Conservation (phyloP, 2,113 vertebrate genomes). For the Asarcornis scutulata region DNA sequence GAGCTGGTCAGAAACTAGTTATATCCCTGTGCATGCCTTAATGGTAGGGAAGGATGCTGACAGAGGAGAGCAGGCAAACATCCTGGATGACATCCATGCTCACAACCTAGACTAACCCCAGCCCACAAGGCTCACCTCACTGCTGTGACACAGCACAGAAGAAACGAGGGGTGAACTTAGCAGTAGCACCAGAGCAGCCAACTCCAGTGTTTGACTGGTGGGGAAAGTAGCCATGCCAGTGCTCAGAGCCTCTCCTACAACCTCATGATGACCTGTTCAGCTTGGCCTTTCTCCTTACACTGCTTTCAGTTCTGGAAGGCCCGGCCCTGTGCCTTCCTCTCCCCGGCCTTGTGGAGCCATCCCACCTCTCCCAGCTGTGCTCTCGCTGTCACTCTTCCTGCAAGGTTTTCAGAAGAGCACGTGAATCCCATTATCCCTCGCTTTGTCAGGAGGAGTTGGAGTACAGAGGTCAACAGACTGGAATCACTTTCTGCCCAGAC, state of each 20-base stretch:
- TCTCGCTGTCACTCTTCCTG: background rate
- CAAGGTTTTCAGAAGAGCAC: background rate
- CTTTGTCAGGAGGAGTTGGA: background rate
- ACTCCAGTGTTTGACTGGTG: background rate
- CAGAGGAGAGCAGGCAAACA: background rate
- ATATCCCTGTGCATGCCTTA: background rate
- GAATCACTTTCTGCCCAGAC: conserved; percentile 5
- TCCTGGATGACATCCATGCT: background rate
- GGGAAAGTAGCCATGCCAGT: background rate
- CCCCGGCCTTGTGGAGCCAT: background rate
- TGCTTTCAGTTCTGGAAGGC: background rate
- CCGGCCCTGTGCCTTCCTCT: background rate
- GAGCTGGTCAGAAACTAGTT: background rate
- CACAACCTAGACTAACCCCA: background rate
- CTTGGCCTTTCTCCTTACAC: background rate
- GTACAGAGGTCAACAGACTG: background rate
- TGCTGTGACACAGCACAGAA: background rate
- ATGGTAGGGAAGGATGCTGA: background rate
- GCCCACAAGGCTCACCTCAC: background rate
- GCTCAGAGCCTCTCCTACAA: fast-evolving
- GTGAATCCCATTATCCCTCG: background rate
- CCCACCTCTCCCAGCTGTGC: background rate
- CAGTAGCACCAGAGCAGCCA: background rate
- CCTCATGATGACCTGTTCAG: background rate
- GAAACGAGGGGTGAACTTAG: background rate